Conservation (phyloP, 1,140 invertebrate genomes). For the Protaetia brevitarsis region DNA sequence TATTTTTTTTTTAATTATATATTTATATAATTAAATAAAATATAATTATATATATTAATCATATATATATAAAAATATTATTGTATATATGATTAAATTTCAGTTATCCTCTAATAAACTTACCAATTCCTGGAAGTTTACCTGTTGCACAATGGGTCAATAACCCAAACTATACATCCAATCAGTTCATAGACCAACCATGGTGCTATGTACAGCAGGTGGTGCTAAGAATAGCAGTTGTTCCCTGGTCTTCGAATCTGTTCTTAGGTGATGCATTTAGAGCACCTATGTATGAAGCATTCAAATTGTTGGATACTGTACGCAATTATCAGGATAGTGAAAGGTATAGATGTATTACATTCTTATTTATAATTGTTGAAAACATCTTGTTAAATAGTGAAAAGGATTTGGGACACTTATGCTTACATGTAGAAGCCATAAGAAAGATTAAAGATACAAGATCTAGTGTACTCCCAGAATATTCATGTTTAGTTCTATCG, state of each 20-base stretch:
- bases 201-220: constrained; percentile 83
- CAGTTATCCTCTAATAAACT: constrained; percentile 75
- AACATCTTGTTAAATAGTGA: constrained; percentile 31
- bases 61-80: too few relatives aligned
- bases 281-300: constrained; percentile 81
- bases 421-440: constrained; percentile 81
- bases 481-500: constrained; percentile 87
- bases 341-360: constrained; percentile 56
- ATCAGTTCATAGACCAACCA: constrained; percentile 52
- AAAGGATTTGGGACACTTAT: constrained; percentile 71
- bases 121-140: constrained; percentile 79
- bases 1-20: too few relatives aligned
- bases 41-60: too few relatives aligned
- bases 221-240: constrained; percentile 64
- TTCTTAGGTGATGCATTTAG: constrained; percentile 84
- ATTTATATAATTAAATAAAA: too few relatives aligned
- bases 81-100: too few relatives aligned
- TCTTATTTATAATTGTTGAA: constrained; percentile 12
- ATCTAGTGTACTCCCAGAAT: constrained; percentile 74
- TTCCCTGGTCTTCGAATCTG: constrained; percentile 80
- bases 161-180: constrained; percentile 49
- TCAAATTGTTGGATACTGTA: constrained; percentile 80
- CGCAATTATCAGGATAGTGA: constrained; percentile 77
- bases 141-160: constrained; percentile 60
- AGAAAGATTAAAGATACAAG: constrained; percentile 58